phyloP scores from a whole-genome alignment of 53 echinoderm and acorn worm species.

The Echinarachnius parma region DNA sequence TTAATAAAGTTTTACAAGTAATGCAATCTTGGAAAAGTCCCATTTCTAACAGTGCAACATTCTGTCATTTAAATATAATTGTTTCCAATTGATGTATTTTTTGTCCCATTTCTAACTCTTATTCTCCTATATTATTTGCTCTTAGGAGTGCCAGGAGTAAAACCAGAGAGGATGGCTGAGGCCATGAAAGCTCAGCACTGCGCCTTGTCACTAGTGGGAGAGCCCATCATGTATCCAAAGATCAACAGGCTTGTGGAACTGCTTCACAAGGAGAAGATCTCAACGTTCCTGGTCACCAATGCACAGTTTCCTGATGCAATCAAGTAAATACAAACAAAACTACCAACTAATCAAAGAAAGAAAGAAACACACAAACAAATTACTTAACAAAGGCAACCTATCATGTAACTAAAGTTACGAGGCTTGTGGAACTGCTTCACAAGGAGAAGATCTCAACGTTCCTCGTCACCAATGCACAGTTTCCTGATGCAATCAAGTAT shows the following conservation, averaged over 20 bases:
- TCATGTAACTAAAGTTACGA: no score
- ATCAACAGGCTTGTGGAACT: constrained; percentile 78
- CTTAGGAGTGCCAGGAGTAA: constrained; percentile 91
- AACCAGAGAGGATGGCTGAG: constrained; percentile 77
- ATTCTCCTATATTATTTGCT: neutral
- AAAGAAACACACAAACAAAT: no score
- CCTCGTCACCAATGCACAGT: constrained; percentile 95
- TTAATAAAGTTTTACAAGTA: no score
- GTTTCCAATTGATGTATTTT: no score
- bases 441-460: constrained; percentile 85
- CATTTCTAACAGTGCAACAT: neutral
- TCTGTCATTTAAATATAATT: no score
- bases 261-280: constrained; percentile 77
- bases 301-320: constrained; percentile 98
- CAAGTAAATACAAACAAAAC: constrained; percentile 69
- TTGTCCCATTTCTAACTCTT: no score
- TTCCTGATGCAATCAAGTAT: constrained; percentile 95
- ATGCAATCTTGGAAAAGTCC: no score
- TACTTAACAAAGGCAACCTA: no score
- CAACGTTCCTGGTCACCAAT: constrained; percentile 93
- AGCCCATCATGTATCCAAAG: constrained; percentile 98
- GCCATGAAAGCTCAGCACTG: constrained; percentile 88
- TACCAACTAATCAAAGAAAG: no score
- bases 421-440: constrained; percentile 70
- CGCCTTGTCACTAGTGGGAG: constrained; percentile 91